These are phyloP conservation scores for Diplodus sargus DNA, from an alignment of 2,797 vertebrate genomes.

Conservation along the genomic window DNA sequence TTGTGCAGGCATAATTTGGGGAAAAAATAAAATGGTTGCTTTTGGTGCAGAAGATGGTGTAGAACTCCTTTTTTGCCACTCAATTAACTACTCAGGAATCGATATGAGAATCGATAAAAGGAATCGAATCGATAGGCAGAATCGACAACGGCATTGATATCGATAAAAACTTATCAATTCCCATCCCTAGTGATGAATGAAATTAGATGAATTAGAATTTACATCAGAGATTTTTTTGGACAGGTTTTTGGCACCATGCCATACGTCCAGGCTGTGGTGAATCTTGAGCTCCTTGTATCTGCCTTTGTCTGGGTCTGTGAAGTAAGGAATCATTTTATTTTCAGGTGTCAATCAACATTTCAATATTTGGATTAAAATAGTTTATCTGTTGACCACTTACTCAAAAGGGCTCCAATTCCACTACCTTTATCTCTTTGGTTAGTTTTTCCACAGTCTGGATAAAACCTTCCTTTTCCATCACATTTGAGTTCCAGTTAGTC, in stretches of 20 bases:
- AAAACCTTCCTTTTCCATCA: not conserved
- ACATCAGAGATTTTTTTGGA: not conserved
- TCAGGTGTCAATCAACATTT: not conserved
- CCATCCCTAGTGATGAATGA: no score
- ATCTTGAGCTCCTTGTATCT: not conserved
- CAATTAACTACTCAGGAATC: no score
- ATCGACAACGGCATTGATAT: no score
- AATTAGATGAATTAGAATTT: not conserved
- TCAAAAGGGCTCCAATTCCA: not conserved
- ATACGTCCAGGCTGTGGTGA: conserved; percentile 6
- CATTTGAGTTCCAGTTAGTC: not conserved
- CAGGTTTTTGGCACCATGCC: conserved; percentile 1
- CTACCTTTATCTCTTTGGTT: not conserved
- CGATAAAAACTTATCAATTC: no score
- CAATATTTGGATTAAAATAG: not conserved
- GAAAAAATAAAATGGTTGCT: no score
- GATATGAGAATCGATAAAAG: no score
- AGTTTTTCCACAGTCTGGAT: not conserved
- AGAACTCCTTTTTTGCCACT: no score
- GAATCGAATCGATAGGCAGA: no score
- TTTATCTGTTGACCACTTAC: not conserved
- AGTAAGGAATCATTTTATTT: not conserved
- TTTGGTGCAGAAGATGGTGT: no score
- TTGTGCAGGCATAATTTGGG: no score
- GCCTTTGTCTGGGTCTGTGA: not conserved